A percentile compares a stretch with the other conserved stretches of the same genome.
Conservation (phyloP, 2,113 vertebrate genomes). For the Trachemys scripta region DNA sequence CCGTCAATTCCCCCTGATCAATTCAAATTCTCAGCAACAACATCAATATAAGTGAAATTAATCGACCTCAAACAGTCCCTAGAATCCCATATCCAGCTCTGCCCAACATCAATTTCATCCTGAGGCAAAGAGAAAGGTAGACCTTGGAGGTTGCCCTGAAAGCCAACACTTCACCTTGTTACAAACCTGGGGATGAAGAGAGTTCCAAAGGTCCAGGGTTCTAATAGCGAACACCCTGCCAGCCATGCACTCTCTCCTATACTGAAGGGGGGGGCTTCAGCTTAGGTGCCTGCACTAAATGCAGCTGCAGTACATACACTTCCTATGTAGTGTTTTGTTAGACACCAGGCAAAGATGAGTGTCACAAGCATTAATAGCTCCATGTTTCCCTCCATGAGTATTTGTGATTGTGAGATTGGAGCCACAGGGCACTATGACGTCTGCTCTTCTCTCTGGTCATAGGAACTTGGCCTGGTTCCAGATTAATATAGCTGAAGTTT, state of each 20-base stretch:
- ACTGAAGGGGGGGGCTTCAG: neutral
- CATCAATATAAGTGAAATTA: fast-evolving
- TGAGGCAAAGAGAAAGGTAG: fast-evolving
- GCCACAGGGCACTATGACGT: neutral
- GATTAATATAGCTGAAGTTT: neutral
- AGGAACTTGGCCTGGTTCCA: neutral
- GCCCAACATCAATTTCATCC: fast-evolving
- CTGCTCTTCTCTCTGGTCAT: neutral
- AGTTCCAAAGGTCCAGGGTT: neutral
- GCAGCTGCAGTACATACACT: neutral
- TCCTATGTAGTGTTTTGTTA: too few species aligned
- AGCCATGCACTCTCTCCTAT: fast-evolving
- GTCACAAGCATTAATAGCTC: too few species aligned
- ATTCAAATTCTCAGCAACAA: neutral
- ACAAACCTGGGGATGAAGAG: neutral
- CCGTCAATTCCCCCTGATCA: fast-evolving
- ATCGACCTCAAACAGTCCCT: fast-evolving
- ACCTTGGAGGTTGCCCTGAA: fast-evolving
- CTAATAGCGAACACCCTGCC: neutral
- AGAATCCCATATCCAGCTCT: fast-evolving
- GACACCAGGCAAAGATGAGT: too few species aligned
- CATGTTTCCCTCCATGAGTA: neutral
- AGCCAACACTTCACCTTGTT: neutral
- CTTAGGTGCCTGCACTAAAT: fast-evolving
- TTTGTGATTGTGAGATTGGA: fast-evolving